phyloP scores from a whole-genome alignment of 2,888 invertebrate genomes.

The Mycalesis mineus region DNA sequence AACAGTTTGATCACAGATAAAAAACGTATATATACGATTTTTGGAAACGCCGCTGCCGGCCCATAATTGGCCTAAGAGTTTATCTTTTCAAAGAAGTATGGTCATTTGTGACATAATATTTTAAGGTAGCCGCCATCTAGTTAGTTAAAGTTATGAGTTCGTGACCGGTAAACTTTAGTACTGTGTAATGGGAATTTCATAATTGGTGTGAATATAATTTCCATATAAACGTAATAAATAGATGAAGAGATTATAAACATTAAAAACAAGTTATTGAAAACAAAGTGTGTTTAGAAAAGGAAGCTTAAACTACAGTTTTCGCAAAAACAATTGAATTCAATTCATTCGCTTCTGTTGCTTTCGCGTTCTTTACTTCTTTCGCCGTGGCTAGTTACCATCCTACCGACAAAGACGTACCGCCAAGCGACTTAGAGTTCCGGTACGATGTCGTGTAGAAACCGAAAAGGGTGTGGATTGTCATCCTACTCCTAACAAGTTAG shows the following conservation, averaged over 20 bases:
- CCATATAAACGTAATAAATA: not conserved
- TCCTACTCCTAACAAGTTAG: no score
- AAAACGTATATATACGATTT: conserved; percentile 43
- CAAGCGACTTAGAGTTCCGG: no score
- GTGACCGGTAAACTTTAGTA: conserved; percentile 37
- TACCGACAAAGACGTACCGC: no score
- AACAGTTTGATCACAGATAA: conserved; percentile 64
- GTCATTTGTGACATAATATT: conserved; percentile 59
- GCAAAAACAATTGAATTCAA: no score
- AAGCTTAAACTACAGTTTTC: no score
- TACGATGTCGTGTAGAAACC: no score
- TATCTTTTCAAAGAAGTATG: conserved; percentile 72
- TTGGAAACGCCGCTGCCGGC: conserved; percentile 51
- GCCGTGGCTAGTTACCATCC: no score
- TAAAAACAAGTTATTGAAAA: not conserved
- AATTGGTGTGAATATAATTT: conserved; percentile 19
- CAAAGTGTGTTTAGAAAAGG: no score
- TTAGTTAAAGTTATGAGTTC: conserved; percentile 53
- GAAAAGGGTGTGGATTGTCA: no score
- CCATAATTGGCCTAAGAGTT: conserved; percentile 68
- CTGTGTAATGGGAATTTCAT: conserved; percentile 19
- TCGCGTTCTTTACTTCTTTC: no score
- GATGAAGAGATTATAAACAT: not conserved
- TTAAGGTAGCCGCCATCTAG: conserved; percentile 44
- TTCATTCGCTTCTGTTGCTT: no score